These are phyloP conservation scores for Patiria miniata DNA, from an alignment of 35 echinoderm and acorn worm genomes.

Conservation along the genomic window DNA sequence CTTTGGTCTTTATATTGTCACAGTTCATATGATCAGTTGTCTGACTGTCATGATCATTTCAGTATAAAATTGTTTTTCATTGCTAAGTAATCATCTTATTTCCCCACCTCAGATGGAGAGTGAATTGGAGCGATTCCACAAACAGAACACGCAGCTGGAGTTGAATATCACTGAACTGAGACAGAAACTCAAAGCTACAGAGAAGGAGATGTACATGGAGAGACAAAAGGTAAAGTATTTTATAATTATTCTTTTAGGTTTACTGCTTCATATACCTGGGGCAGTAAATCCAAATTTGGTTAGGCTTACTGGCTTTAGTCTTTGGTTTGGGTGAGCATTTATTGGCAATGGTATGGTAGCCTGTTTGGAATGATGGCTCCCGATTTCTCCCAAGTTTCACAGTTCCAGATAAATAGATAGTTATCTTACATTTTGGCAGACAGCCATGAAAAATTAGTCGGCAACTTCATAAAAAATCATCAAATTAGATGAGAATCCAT, in stretches of 20 bases:
- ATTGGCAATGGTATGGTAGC: not conserved
- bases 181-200: conserved; percentile 97
- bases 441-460: too few relatives aligned
- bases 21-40: too few relatives aligned
- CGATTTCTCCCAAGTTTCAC: too few relatives aligned
- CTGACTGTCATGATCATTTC: too few relatives aligned
- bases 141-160: conserved; percentile 97
- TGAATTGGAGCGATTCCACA: conserved; percentile 97
- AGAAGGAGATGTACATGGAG: conserved; percentile 96
- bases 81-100: too few relatives aligned
- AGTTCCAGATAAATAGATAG: too few relatives aligned
- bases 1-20: too few relatives aligned
- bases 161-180: conserved; percentile 90
- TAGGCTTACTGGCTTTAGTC: not conserved
- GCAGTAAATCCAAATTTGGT: not conserved
- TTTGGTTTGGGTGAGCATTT: too few relatives aligned
- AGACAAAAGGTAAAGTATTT: conserved; percentile 68
- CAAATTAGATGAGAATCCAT: not conserved
- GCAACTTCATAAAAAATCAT: not conserved
- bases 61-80: too few relatives aligned
- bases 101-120: conserved; percentile 75
- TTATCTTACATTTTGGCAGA: too few relatives aligned
- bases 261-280: not conserved
- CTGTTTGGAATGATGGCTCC: too few relatives aligned
- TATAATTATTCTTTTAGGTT: not conserved